These are phyloP conservation scores for Prietella phreatophila DNA, from an alignment of 2,113 vertebrate species.

Conservation along the genomic window DNA sequence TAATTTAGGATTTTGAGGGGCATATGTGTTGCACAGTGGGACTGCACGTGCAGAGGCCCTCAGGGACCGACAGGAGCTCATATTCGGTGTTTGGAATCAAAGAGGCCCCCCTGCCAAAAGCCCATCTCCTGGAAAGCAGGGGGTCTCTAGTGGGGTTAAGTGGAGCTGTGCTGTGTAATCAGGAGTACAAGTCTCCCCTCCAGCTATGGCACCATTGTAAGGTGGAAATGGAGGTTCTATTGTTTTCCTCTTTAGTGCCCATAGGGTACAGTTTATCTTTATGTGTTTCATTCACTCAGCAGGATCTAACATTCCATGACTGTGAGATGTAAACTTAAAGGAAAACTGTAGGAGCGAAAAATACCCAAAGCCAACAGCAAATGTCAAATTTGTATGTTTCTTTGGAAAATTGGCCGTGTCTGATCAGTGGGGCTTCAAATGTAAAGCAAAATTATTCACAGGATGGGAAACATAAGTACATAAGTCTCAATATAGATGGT, in stretches of 20 bases:
- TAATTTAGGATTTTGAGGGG: conserved; percentile 60
- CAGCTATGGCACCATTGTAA: conserved; percentile 56
- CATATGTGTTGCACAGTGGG: conserved; percentile 70
- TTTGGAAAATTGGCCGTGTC: not conserved
- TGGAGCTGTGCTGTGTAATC: conserved; percentile 69
- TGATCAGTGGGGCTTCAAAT: not conserved
- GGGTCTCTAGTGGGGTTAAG: conserved; percentile 73
- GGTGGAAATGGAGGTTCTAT: conserved; percentile 42
- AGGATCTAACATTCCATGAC: not conserved
- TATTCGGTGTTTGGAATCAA: conserved; percentile 68
- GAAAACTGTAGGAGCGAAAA: not conserved
- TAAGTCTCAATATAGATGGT: not conserved
- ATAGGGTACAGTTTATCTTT: conserved; percentile 15
- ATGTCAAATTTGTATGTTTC: not conserved
- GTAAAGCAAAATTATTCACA: not conserved
- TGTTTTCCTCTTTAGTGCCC: conserved; percentile 50
- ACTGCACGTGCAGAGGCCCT: conserved; percentile 70
- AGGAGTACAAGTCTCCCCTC: conserved; percentile 68
- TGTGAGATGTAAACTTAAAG: conserved; percentile 19
- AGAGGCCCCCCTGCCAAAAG: conserved; percentile 68
- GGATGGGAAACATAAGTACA: not conserved
- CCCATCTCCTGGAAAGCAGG: conserved; percentile 73
- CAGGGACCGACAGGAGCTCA: conserved; percentile 63
- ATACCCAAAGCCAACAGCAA: not conserved
- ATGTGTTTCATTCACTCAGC: conserved; percentile 29